Conservation (phyloP, 2,888 invertebrate genomes). For the Parnassius glacialis region DNA sequence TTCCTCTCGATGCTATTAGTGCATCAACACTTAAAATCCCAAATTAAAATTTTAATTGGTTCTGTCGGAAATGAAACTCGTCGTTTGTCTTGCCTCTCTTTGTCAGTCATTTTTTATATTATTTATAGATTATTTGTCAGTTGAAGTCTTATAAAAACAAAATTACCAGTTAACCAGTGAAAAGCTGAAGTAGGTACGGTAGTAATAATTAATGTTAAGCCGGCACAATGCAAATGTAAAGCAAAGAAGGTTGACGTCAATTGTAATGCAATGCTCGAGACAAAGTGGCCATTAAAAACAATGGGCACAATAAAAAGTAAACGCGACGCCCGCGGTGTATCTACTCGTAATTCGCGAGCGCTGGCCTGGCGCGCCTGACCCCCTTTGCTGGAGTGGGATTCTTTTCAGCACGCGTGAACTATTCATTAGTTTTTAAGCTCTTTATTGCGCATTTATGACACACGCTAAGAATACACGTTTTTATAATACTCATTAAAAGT, state of each 20-base stretch:
- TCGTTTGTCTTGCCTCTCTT: no score
- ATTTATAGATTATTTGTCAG: no score
- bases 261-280: slow-evolving; percentile 18
- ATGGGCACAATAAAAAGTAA: slow-evolving; percentile 24
- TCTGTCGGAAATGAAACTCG: no score
- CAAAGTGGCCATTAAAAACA: slow-evolving; percentile 26
- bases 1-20: no score
- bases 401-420: slow-evolving; percentile 19
- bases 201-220: slow-evolving; percentile 3
- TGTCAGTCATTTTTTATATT: no score
- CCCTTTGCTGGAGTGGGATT: slow-evolving; percentile 18
- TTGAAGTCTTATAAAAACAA: no score
- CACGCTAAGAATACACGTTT: slow-evolving; percentile 2
- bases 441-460: slow-evolving; percentile 15
- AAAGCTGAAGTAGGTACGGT: no score
- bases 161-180: no score
- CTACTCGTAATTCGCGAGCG: not conserved
- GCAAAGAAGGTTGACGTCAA: slow-evolving; percentile 17
- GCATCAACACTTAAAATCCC: no score
- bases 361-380: slow-evolving; percentile 17
- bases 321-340: not conserved
- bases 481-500: not conserved
- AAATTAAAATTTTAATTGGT: no score
- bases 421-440: slow-evolving; percentile 11
- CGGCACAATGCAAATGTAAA: slow-evolving; percentile 7